Percentiles rank a stretch among this genome's conserved stretches.
phyloP scores from a whole-genome alignment of 2,797 vertebrate species.

The Threskiornis aethiopicus region DNA sequence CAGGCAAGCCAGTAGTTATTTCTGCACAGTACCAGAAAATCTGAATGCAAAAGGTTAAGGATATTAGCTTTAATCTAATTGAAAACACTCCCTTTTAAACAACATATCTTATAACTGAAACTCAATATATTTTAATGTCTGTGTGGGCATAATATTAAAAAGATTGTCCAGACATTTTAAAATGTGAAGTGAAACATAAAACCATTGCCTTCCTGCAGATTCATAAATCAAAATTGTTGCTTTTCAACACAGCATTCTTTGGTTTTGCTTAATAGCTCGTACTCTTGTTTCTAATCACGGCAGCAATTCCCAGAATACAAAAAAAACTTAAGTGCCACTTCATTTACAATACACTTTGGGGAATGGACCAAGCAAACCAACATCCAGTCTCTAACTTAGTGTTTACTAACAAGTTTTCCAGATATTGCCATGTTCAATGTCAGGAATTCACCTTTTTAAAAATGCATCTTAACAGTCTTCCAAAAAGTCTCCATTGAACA shows the following conservation, averaged over 20 bases:
- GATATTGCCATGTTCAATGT: neutral
- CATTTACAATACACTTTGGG: conserved; percentile 50
- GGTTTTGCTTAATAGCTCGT: conserved; percentile 24
- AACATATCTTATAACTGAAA: neutral
- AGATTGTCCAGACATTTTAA: neutral
- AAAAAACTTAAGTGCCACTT: conserved; percentile 7
- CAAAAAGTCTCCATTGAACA: neutral
- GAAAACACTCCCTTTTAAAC: neutral
- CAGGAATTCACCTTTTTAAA: neutral
- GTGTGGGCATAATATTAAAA: neutral
- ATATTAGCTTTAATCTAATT: neutral
- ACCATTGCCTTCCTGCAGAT: neutral
- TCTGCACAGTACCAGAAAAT: neutral
- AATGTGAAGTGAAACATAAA: neutral
- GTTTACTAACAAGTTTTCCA: neutral
- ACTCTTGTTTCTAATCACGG: conserved; percentile 43
- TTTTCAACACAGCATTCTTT: conserved; percentile 41
- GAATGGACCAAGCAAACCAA: conserved; percentile 36
- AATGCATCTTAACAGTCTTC: neutral
- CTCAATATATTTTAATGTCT: neutral
- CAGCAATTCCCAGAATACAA: conserved; percentile 65
- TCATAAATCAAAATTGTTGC: conserved; percentile 43
- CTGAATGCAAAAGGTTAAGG: neutral
- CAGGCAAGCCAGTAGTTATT: neutral
- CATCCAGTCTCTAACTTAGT: neutral